These are phyloP conservation scores for Dexiosoma caninum DNA, from an alignment of 2,888 invertebrate species.

Conservation along the genomic window DNA sequence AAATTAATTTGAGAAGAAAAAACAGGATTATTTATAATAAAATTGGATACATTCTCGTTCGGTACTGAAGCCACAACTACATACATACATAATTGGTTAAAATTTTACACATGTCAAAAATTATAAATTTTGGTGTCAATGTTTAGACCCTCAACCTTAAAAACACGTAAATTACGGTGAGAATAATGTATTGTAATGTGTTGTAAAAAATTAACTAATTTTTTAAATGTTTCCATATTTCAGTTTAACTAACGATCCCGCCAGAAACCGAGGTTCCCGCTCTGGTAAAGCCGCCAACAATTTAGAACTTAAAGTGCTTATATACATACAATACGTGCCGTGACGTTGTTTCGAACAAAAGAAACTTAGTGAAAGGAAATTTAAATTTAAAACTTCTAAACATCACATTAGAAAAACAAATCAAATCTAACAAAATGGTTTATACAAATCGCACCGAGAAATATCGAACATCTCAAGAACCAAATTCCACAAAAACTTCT, in stretches of 20 bases:
- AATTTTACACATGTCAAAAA: constrained; percentile 51
- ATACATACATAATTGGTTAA: background rate
- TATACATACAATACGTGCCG: constrained; percentile 77
- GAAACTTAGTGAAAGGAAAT: background rate
- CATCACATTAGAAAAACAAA: background rate
- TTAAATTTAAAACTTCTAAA: constrained; percentile 51
- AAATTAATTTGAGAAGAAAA: background rate
- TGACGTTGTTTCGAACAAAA: constrained; percentile 67
- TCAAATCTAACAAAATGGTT: constrained; percentile 69
- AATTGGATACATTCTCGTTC: constrained; percentile 17
- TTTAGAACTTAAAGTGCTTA: constrained; percentile 76
- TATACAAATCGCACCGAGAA: constrained; percentile 75
- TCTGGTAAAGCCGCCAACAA: constrained; percentile 77
- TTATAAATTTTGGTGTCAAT: constrained; percentile 75
- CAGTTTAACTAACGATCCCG: constrained; percentile 75
- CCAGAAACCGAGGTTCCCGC: constrained; percentile 75
- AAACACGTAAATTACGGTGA: constrained; percentile 69
- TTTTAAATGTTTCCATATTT: too few relatives aligned
- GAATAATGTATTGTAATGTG: too few relatives aligned
- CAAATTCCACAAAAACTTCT: constrained; percentile 27
- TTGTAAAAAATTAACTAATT: too few relatives aligned
- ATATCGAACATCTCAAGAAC: constrained; percentile 67
- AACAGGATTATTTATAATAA: constrained; percentile 11
- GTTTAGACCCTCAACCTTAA: constrained; percentile 72
- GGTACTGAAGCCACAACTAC: constrained; percentile 31